Evolutionary conservation across 2,888 invertebrate species (phyloP).

Genomic region (Cataglyphis cursor): DNA sequence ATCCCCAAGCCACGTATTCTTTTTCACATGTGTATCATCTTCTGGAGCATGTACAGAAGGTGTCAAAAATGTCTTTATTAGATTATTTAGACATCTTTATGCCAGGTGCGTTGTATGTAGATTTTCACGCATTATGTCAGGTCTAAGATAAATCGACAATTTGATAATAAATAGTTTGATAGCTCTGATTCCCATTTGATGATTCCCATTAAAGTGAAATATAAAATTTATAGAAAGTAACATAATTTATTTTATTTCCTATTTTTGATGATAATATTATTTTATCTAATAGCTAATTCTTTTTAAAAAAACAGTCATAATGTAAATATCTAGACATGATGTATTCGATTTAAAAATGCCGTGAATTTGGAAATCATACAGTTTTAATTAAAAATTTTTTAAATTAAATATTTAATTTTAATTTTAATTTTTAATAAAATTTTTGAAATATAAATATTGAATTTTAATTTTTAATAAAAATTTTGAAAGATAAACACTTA

Average conservation of each 20-base stretch:
- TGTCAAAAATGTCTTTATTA: neutral
- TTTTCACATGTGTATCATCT: constrained; percentile 65
- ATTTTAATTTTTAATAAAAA: no score
- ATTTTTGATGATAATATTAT: no score
- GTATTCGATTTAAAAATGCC: neutral
- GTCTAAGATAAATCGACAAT: neutral
- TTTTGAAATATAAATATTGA: no score
- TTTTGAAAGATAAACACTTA: no score
- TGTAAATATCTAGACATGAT: neutral
- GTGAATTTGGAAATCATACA: neutral
- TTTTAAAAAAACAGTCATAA: neutral
- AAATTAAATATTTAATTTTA: no score
- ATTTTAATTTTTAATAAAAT: no score
- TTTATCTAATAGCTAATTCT: neutral
- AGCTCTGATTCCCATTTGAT: no score
- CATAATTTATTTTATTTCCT: no score
- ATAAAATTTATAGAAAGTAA: no score
- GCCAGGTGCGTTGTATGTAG: neutral
- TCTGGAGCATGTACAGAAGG: neutral
- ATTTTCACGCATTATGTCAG: neutral
- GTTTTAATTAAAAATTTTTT: neutral
- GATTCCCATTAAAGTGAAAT: no score
- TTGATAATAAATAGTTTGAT: neutral
- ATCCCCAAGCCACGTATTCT: constrained; percentile 81
- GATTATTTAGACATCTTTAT: neutral